A percentile compares a stretch with the other conserved stretches of the same genome.
phyloP scores from a whole-genome alignment of 2,888 invertebrate species.

The Heliconius aoede region DNA sequence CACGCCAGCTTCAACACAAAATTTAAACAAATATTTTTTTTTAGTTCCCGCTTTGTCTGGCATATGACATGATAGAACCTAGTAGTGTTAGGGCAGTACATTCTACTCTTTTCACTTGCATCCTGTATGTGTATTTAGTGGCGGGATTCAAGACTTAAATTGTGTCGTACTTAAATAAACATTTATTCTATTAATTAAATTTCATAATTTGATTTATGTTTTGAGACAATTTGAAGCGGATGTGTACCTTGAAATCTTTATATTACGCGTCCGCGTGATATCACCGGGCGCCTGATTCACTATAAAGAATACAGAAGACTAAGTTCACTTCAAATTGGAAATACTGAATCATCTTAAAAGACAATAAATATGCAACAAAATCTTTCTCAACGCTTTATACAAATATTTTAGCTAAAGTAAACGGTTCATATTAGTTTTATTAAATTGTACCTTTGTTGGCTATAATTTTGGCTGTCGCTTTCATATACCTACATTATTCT shows the following conservation, averaged over 20 bases:
- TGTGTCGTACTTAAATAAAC: too few species aligned
- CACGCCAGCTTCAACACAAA: too few species aligned
- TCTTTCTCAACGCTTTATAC: not conserved
- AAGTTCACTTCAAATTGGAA: slow-evolving; percentile 13
- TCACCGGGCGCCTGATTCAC: slow-evolving; percentile 31
- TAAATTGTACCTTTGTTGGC: not conserved
- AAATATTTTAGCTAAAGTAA: not conserved
- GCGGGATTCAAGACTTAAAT: too few species aligned
- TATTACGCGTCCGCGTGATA: slow-evolving; percentile 7
- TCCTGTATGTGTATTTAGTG: too few species aligned
- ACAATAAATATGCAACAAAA: not conserved
- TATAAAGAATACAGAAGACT: not conserved
- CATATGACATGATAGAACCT: too few species aligned
- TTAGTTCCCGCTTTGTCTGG: too few species aligned
- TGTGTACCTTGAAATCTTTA: not conserved
- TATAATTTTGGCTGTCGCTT: too few species aligned
- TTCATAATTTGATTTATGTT: not conserved
- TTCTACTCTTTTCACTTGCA: too few species aligned
- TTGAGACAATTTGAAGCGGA: slow-evolving; percentile 7
- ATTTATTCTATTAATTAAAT: too few species aligned
- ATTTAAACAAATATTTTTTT: too few species aligned
- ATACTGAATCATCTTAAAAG: slow-evolving; percentile 18
- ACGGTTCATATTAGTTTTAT: not conserved
- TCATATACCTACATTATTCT: too few species aligned
- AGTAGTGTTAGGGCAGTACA: too few species aligned